Evolutionary conservation across 2,888 invertebrate species (phyloP).

Genomic region (Lasius fuliginosus): DNA sequence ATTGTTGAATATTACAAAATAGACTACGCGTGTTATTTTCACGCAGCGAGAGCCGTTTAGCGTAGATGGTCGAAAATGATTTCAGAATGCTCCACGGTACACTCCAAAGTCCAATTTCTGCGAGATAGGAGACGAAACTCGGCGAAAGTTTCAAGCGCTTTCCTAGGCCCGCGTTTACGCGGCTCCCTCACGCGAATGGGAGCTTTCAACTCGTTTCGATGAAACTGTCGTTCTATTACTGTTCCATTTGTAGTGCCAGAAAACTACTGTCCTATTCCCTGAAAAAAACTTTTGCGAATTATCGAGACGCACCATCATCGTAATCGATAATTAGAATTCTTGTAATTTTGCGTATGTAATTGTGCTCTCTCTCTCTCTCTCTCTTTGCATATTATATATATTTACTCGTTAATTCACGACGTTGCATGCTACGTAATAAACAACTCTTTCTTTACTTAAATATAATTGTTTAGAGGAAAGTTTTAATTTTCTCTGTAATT

Average conservation of each 20-base stretch:
- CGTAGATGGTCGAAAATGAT: slow-evolving; percentile 67
- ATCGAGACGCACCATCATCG: slow-evolving; percentile 64
- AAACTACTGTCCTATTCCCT: slow-evolving; percentile 66
- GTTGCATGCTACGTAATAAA: background rate
- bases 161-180: slow-evolving; percentile 60
- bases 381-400: background rate
- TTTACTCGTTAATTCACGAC: background rate
- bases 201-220: slow-evolving; percentile 69
- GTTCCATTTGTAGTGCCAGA: slow-evolving; percentile 69
- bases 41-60: slow-evolving; percentile 51
- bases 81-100: slow-evolving; percentile 65
- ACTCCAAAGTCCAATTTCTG: slow-evolving; percentile 72
- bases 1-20: slow-evolving; percentile 42
- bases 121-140: slow-evolving; percentile 66
- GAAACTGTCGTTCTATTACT: slow-evolving; percentile 75
- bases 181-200: slow-evolving; percentile 64
- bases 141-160: slow-evolving; percentile 72
- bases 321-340: background rate
- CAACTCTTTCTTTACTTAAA: background rate
- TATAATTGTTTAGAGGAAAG: background rate
- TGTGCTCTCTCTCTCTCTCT: too few relatives aligned
- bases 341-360: slow-evolving; percentile 11
- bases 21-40: slow-evolving; percentile 48
- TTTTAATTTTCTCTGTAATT: background rate
- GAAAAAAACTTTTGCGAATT: slow-evolving; percentile 68